These are phyloP conservation scores for Brachionus rotundiformis DNA, from an alignment of 1,140 invertebrate species.

Conservation along the genomic window DNA sequence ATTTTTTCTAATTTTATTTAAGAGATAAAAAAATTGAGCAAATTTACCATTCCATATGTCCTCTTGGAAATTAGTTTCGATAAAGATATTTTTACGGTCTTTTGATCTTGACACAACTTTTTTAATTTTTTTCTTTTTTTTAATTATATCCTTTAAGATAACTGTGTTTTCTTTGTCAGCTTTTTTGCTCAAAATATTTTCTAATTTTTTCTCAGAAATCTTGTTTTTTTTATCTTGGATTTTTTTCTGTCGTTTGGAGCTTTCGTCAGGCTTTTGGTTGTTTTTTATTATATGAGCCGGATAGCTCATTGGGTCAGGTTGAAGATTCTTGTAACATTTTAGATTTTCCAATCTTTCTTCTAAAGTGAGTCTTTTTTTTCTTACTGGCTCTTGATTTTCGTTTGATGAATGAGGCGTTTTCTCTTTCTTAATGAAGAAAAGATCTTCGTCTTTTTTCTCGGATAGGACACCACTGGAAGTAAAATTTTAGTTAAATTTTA, in stretches of 20 bases:
- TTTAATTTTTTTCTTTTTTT: constrained; percentile 17
- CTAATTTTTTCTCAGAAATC: background rate
- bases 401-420: background rate
- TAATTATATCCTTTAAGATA: background rate
- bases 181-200: background rate
- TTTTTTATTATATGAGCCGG: background rate
- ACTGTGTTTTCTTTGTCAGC: constrained; percentile 17
- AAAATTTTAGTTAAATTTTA: background rate
- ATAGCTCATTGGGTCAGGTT: background rate
- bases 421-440: constrained; percentile 31
- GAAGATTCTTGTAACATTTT: constrained; percentile 28
- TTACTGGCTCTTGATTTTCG: background rate
- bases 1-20: no score
- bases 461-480: constrained; percentile 19
- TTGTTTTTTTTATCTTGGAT: background rate
- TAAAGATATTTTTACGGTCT: background rate
- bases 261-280: background rate
- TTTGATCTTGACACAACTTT: background rate
- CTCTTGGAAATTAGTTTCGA: constrained; percentile 5
- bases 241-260: constrained; percentile 48
- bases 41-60: constrained; percentile 41
- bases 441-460: constrained; percentile 45
- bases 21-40: background rate
- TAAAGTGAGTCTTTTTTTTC: background rate
- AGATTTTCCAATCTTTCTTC: constrained; percentile 19